Base-by-base conservation (phyloP, 2,797 vertebrate genomes). In the Neopelma chrysocephalum region DNA sequence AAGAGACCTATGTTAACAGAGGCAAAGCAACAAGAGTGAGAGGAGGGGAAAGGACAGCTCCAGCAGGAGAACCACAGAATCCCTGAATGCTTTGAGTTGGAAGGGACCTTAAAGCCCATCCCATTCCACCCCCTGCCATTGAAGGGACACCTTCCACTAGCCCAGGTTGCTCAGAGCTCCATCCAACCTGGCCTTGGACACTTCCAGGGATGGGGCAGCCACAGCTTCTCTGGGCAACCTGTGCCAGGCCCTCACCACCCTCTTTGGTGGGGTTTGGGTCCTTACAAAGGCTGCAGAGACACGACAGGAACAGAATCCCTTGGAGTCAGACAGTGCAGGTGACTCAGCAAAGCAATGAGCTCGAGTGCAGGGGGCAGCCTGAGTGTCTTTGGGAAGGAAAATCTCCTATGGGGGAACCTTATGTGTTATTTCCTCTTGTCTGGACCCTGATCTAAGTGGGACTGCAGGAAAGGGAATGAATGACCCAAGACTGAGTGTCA, bases 151-250 rank as follows among this genome's bases (percentile, higher is more conserved):
- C n/a, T 45, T 20, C 15, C 73, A 32, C 47, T 17, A 0, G 11
- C 26, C 18, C 81, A 48, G 47, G 6, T 0, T 72, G 40, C 18
- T 84, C 53, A n/a, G 45, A 78, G 25, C 12, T 51, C n/a, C 2
- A 1, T 34, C 25, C 38, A 48, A 0, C 31, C 34, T 4, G 18
- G 12, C n/a, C 25, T 71, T 27, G 31, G 1, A 27, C 20, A 25
- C 40, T 72, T 2, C 31, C 31, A 84, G 53, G 40, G 10, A 5
- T 65, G 51, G 15, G 15, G 3, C 53, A 90, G 31, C 45, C 34
- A 27, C 31, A 36, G 26, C 0, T 84, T 27, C 40, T 36, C 21
- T 47, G 51, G 58, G 9, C 4, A 47, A 0, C 6, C 51, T 78
- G 12, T 84, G 51, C 38, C 51, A 32, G 11, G 27, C 23, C n/a